Base-by-base conservation (phyloP, 2,888 invertebrate species). In the Troides helena region DNA sequence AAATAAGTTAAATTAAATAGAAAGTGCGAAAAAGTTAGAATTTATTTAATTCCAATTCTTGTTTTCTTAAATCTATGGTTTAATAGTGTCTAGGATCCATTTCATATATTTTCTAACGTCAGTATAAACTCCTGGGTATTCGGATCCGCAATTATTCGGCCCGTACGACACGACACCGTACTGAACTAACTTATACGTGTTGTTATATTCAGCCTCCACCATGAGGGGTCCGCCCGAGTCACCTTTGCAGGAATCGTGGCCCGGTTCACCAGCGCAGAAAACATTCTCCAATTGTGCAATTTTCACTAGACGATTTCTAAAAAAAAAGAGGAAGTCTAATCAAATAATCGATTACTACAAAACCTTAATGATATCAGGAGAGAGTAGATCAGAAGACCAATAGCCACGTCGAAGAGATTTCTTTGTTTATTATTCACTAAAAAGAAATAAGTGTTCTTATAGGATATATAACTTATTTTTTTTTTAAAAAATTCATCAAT, bases 151-250 rank as follows among this genome's bases (percentile, higher is more conserved):
- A 18, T 70, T 56, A 3, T 25, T 60, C 1, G 76, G 74, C 4
- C 78, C 79, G 23, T 73, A 71, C 1, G 80, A 81, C 1, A 81
- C 78, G 53, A 83, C 72, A 10, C 82, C 82, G 62, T 75, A 74
- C 65, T 81, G 78, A 39, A 84, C 77, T 62, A 71, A 75, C 21
- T 77, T 71, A 1, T 70, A 36, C 1, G 59, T 61, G 4, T 57
- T 70, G 5, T 69, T 61, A 67, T 73, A 72, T 1, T 6, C n/a
- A 3, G 72, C 72, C 14, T 79, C 71, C 5, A 79, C 70, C 85
- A 93, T 90, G 50, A 95, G 80, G 0, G 95, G 95, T 0, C 95
- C 95, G 14, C 95, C 95, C 57, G 94, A 95, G 74, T 95, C 95
- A 0, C 95, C 95, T 39, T 85, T 81, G 73, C 95, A 95, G 36